Evolutionary conservation across 2,113 vertebrate species (phyloP), one percentile per base, ranked within the genome.

Genomic region (Petroica traversi): DNA sequence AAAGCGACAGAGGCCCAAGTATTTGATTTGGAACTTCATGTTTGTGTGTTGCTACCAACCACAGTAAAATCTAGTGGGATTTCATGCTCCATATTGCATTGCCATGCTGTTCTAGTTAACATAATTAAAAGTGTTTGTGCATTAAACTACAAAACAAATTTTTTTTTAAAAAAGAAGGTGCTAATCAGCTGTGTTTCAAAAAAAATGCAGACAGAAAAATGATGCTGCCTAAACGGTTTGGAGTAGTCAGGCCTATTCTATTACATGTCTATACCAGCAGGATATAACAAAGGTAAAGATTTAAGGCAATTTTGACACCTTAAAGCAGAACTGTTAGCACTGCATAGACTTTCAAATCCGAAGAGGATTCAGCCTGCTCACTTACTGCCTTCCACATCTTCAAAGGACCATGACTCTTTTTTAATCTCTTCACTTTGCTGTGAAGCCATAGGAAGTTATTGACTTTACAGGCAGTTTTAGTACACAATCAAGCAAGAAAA

Each of bases 241-340:
- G 86, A 95, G 74, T 51, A 96, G 82, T 94, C 78, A 64, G 71
- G 57, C 64, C 36, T 87, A 49, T 87, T 94, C 91, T 95, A 88
- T 97, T 96, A 34, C 81, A 81, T 66, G 52, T 66, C 66, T 95
- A 80, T 80, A 96, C 81, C 92, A 97, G 97, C 89, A 86, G 95
- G 96, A 89, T 95, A 88, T 96, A 97, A 97, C 96, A 97, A 97
- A 98, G 93, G 89, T 81, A 77, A 96, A 97, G 97, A 97, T 98
- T 97, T 96, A 97, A 97, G 97, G 97, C 98, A 97, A 96, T 97
- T 98, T 97, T 97, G 97, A 98, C 97, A 97, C 96, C 97, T 97
- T 94, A 97, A 97, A 97, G 96, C 71, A 91, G 92, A 94, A 81
- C 95, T 92, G 94, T 97, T 88, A 92, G 93, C 85, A 93, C 83